Evolutionary conservation across 2,797 vertebrate genomes (phyloP).

Genomic region (Poeciliopsis gracilis): DNA sequence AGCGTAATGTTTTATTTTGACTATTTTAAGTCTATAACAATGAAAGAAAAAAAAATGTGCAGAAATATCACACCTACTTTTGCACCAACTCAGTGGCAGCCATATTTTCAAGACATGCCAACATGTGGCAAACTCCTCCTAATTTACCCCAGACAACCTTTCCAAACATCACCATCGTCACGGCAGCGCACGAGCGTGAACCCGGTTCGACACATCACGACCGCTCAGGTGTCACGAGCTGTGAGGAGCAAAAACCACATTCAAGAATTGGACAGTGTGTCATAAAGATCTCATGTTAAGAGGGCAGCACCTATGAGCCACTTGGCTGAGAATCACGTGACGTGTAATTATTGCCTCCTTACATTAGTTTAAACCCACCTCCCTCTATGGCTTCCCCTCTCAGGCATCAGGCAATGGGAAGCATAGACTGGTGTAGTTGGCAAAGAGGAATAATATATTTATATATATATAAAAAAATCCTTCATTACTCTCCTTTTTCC

Average conservation of each 20-base stretch:
- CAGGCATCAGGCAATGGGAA: slow-evolving; percentile 38
- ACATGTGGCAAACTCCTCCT: slow-evolving; percentile 25
- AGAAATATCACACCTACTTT: not conserved
- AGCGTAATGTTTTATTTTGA: not conserved
- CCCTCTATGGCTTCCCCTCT: slow-evolving; percentile 1
- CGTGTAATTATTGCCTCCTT: slow-evolving; percentile 80
- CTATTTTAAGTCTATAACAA: not conserved
- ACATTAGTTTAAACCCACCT: slow-evolving; percentile 67
- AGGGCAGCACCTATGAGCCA: slow-evolving; percentile 73
- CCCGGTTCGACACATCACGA: slow-evolving; percentile 59
- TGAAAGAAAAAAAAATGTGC: not conserved
- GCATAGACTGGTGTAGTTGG: slow-evolving; percentile 49
- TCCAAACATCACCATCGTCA: slow-evolving; percentile 45
- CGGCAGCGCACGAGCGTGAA: slow-evolving; percentile 30
- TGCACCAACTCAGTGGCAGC: slow-evolving; percentile 8
- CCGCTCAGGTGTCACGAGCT: slow-evolving; percentile 60
- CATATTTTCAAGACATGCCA: slow-evolving; percentile 16
- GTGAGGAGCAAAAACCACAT: slow-evolving; percentile 63
- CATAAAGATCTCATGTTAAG: slow-evolving; percentile 75
- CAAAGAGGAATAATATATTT: slow-evolving; percentile 35
- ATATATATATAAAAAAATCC: slow-evolving; percentile 17
- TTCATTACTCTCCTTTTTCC: slow-evolving; percentile 52
- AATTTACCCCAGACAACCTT: slow-evolving; percentile 32
- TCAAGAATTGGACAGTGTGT: slow-evolving; percentile 74
- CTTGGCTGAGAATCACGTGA: slow-evolving; percentile 62